Evolutionary conservation across 1,140 invertebrate genomes (phyloP), one percentile per base, ranked within the genome.

Genomic region (Drosophila athabasca): DNA sequence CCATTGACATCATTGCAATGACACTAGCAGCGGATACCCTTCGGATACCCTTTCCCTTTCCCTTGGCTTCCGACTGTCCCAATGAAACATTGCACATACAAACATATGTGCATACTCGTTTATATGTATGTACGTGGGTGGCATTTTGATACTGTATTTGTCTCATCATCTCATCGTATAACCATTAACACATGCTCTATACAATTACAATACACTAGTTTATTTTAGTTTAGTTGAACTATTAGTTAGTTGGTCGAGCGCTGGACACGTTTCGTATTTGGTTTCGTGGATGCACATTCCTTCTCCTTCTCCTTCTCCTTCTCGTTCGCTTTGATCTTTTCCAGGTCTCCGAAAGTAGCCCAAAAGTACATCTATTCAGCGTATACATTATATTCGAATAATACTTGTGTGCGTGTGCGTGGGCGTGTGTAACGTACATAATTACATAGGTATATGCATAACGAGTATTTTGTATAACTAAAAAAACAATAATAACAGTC

Each of bases 171-270:
- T 85, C 72, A 66, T 77, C 54, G 73, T 80, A 68, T 87, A 88
- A 87, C 84, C 62, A 79, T 88, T 89, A 89, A 88, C 79, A 89
- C 79, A 88, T 79, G 79, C 84, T 79, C 82, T 78, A 69, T 24
- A 77, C 76, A 83, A 76, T 87, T 88, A 87, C 79, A 76, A 75
- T 73, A 84, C 55, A 83, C 79, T 87, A 87, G 35, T 39, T 31
- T 29, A 88, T 9, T 35, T 31, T 29, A 79, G 49, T 82, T 83
- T 67, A 88, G 57, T 82, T 79, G 17, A 88, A 88, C 79, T 87
- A 87, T 83, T 76, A 83, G 79, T 83, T 88, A 88, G 88, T 88
- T 88, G 83, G 83, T 88, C 83, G 83, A 88, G 76, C 83, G 76
- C 83, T 88, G 79, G 79, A 72, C 75, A 83, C 71, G 62, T 74